Evolutionary conservation across 2,888 invertebrate genomes (phyloP), one percentile per base, ranked within the genome.

Genomic region (Nyleta sp.): DNA sequence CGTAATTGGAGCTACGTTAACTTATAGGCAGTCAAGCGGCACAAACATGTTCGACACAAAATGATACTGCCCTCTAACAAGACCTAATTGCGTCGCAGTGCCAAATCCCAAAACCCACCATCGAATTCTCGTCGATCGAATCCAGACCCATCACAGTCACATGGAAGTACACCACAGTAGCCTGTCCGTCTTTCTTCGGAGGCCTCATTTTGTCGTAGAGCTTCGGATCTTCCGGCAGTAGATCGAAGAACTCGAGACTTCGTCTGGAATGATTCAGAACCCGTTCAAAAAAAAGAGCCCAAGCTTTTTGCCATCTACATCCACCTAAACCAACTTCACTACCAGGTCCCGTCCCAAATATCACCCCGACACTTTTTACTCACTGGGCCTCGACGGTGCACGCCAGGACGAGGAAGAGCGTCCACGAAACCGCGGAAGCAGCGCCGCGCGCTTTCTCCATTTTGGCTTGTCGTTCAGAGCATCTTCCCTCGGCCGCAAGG

Each of bases 81-180:
- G n/a, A n/a, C n/a, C n/a, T n/a, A n/a, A n/a, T 31, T 31, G 31
- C 31, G 8, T 6, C 4, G 31, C 4, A 8, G 31, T 22, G 15
- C 10, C 8, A 15, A 42, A 59, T 35, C 28, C 1, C 5, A 10
- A 33, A 76, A 73, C 80, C 22, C 91, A 97, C 97, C 98, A 98
- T 98, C 3, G 97, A 97, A 84, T 96, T 97, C 91, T 98, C 98
- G 88, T 98, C 98, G 80, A 98, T 98, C 38, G 98, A 98, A 91
- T 98, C 98, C 80, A 98, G 92, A 0, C 98, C 98, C 97, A 98
- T 97, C 38, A 97, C 97, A 0, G 97, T 97, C 33, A 97, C 97
- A 88, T 97, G 97, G 91, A 97, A 97, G 90, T 95, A 95, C 28
- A 98, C 97, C 6, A 94, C 95, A 1, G 97, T 97, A 0, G 97